These are phyloP conservation scores for Enteromius trimaculatus DNA, from an alignment of 2,797 vertebrate genomes.

Conservation along the genomic window DNA sequence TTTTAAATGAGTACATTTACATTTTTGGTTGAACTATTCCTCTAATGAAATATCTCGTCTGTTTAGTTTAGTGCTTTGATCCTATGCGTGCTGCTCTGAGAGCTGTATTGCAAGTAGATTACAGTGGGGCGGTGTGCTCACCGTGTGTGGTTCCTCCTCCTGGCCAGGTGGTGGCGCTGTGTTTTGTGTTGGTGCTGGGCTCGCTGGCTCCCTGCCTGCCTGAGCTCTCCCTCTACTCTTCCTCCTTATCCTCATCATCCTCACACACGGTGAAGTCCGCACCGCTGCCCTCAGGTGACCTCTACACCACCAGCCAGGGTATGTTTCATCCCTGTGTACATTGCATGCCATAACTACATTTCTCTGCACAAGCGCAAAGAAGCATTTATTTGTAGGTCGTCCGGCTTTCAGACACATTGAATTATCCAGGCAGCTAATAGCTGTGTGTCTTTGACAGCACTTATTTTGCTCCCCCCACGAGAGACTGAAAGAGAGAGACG, in stretches of 20 bases:
- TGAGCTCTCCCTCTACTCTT: constrained; percentile 85
- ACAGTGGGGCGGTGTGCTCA: constrained; percentile 57
- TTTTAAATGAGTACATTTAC: neutral
- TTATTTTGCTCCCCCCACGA: constrained; percentile 12
- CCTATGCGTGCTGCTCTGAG: neutral
- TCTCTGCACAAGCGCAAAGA: neutral
- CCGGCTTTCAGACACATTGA: constrained; percentile 22
- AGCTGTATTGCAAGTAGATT: constrained; percentile 35
- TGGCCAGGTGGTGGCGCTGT: constrained; percentile 91
- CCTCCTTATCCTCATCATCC: constrained; percentile 80
- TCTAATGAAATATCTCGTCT: neutral
- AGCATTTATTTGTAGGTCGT: constrained; percentile 2
- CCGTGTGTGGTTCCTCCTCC: constrained; percentile 62
- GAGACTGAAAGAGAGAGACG: constrained; percentile 16
- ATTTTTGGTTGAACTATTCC: neutral
- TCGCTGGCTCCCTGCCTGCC: constrained; percentile 91
- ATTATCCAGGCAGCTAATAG: constrained; percentile 30
- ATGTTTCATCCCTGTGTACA: constrained; percentile 66
- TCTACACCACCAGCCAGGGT: constrained; percentile 94
- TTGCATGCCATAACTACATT: neutral
- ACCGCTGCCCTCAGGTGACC: constrained; percentile 81
- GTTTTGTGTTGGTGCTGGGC: constrained; percentile 95
- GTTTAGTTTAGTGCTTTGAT: neutral
- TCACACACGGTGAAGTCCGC: constrained; percentile 85
- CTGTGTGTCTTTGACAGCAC: constrained; percentile 15